Percentiles rank a stretch among this genome's conserved stretches.
Conservation (phyloP, 2,888 invertebrate species). For the Heliconius hortense region DNA sequence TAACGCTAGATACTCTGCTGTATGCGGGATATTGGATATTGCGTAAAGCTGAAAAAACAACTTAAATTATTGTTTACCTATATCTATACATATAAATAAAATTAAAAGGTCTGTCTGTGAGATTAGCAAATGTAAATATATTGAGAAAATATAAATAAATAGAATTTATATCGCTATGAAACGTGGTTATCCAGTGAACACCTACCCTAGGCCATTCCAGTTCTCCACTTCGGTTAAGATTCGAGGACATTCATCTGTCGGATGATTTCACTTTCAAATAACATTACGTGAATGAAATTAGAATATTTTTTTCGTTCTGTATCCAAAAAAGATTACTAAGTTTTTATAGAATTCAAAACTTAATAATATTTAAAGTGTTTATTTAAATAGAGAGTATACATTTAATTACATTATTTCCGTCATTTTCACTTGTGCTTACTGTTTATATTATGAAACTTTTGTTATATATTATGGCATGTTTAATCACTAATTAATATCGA, state of each 20-base stretch:
- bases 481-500: too few species aligned
- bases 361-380: neutral
- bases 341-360: neutral
- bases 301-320: neutral
- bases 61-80: too few species aligned
- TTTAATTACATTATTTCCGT: too few species aligned
- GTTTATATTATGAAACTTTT: too few species aligned
- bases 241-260: constrained; percentile 23
- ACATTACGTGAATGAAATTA: constrained; percentile 15
- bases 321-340: neutral
- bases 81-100: too few species aligned
- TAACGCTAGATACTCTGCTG: too few species aligned
- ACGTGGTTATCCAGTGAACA: neutral
- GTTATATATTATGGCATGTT: too few species aligned
- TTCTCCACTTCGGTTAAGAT: constrained; percentile 21
- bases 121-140: neutral
- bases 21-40: too few species aligned
- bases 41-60: too few species aligned
- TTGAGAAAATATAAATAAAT: neutral
- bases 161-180: neutral
- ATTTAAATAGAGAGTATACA: too few species aligned
- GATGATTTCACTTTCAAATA: constrained; percentile 26
- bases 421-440: too few species aligned
- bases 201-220: constrained; percentile 7
- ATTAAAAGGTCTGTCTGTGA: too few species aligned